Base-by-base conservation (phyloP, 2,888 invertebrate genomes). In the Ommatoiulus sabulosus region DNA sequence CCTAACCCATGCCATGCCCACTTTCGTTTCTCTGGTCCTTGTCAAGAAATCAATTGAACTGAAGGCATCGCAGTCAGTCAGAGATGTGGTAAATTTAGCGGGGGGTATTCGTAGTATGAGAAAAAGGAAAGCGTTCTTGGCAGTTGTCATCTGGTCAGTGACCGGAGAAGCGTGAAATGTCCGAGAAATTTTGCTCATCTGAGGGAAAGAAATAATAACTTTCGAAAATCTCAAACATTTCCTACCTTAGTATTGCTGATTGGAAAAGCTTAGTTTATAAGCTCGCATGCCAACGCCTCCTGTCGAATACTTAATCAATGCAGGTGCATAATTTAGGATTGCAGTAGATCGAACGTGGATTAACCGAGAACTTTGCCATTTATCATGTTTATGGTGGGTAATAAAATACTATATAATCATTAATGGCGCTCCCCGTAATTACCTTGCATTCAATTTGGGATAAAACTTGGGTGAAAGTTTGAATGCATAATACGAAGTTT, bases 1-100 rank as follows among this genome's bases (percentile, higher is more conserved):
- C 63, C 63, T 20, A 20, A 63, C n/a, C 63, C 57, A 57, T 17
- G 15, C 15, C 52, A 52, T 52, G 57, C 57, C 63, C 20, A 20
- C 63, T 63, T 6, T n/a, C 63, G 15, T 63, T 20, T 20, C 63
- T 20, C 63, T 63, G 63, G 63, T 20, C 63, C 63, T 63, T 63
- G 63, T 63, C 63, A 63, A 63, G 63, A 63, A 63, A 63, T 63
- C 63, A 63, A 63, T 63, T 63, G 63, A 63, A 63, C 63, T 3
- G 20, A 63, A 15, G 10, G 7, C 57, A 15, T 4, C 4, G 57
- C 57, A 57, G 57, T 57, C 57, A 63, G 63, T 63, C 63, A 15
- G 20, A 20, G 63, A 63, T 63, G 63, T n/a, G n/a, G 15, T 4
- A 63, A 5, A 8, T 63, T 63, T 63, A 20, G 63, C 20, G 63